These are phyloP conservation scores for Champsocephalus gunnari DNA, from an alignment of 2,797 vertebrate genomes.

Conservation along the genomic window DNA sequence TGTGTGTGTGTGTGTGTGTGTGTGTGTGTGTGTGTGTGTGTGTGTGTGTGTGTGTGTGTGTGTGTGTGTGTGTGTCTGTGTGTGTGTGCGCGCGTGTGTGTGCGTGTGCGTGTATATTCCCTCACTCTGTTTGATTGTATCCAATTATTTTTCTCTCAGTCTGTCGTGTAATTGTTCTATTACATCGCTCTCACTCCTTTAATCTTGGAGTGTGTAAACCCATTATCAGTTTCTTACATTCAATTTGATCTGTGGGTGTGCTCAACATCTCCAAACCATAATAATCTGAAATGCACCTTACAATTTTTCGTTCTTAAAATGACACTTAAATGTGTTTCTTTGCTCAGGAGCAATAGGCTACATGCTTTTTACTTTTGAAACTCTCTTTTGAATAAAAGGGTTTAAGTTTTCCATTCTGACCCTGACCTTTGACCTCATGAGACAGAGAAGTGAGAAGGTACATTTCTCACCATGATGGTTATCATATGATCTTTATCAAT, in stretches of 20 bases:
- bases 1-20: too few species aligned
- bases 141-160: conserved; percentile 5
- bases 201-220: conserved; percentile 15
- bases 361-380: not conserved
- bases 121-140: not conserved
- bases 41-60: too few species aligned
- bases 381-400: not conserved
- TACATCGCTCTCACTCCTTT: conserved; percentile 13
- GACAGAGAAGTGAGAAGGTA: not conserved
- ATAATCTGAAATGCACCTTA: not conserved
- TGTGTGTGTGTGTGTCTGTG: too few species aligned
- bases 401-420: conserved; percentile 3
- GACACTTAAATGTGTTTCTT: not conserved
- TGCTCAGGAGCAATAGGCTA: not conserved
- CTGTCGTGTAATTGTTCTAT: not conserved
- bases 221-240: conserved; percentile 18
- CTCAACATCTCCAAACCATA: conserved; percentile 9
- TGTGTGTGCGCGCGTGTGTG: too few species aligned
- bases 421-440: conserved; percentile 3
- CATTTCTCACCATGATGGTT: not conserved
- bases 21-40: too few species aligned
- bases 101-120: not conserved
- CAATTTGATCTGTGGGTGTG: conserved; percentile 46
- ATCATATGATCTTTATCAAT: conserved; percentile 2
- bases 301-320: conserved; percentile 7